Conservation (phyloP, 2,797 vertebrate species). For the Capromys pilorides region DNA sequence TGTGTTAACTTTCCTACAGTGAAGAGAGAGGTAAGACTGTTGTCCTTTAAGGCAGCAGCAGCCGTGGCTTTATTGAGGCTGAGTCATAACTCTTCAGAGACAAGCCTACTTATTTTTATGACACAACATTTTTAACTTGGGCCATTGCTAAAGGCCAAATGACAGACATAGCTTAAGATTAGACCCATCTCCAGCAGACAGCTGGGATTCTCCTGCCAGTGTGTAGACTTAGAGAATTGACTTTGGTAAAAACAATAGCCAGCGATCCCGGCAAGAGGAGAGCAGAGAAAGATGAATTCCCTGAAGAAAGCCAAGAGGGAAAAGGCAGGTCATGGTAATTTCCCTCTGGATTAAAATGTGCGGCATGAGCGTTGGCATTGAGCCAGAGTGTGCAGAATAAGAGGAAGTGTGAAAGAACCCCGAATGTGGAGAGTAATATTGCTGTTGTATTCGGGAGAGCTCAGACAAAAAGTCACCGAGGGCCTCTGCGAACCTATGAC, state of each 20-base stretch:
- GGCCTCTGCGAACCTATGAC: constrained; percentile 46
- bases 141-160: constrained; percentile 67
- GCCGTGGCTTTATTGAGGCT: constrained; percentile 59
- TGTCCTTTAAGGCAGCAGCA: constrained; percentile 62
- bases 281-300: constrained; percentile 52
- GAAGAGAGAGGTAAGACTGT: constrained; percentile 59
- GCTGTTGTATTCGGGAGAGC: constrained; percentile 56
- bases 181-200: constrained; percentile 66
- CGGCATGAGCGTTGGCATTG: constrained; percentile 53
- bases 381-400: constrained; percentile 61
- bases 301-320: neutral
- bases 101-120: constrained; percentile 77
- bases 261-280: neutral
- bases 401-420: constrained; percentile 25
- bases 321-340: constrained; percentile 73
- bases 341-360: constrained; percentile 56
- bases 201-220: constrained; percentile 18
- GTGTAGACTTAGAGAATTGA: constrained; percentile 55
- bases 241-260: constrained; percentile 28
- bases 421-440: neutral
- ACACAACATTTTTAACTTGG: constrained; percentile 67
- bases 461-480: constrained; percentile 61
- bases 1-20: constrained; percentile 16
- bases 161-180: constrained; percentile 57
- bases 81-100: constrained; percentile 68